These are phyloP conservation scores for Willowsia nigromaculata DNA, from an alignment of 2,888 invertebrate genomes.

Conservation along the genomic window DNA sequence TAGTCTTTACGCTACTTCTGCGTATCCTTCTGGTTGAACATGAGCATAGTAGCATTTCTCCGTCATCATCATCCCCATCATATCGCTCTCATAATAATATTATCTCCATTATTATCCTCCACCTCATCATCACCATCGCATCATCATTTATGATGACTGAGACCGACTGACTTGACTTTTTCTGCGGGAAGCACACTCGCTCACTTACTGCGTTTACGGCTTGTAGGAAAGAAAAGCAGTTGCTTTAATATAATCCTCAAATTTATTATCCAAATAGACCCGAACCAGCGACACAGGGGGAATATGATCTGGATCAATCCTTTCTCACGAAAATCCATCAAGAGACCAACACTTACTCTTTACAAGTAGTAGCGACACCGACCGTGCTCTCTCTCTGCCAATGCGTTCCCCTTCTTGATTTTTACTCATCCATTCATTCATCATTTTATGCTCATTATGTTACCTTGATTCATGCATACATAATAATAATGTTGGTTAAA, in stretches of 20 bases:
- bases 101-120: background rate
- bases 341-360: constrained; percentile 32
- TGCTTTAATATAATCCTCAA: background rate
- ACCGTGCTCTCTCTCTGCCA: background rate
- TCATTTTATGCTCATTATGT: constrained; percentile 12
- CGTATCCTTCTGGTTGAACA: background rate
- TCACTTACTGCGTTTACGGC: background rate
- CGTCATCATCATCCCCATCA: background rate
- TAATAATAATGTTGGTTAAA: constrained; percentile 25
- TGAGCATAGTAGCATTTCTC: background rate
- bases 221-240: background rate
- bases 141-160: constrained; percentile 5
- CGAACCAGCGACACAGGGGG: background rate
- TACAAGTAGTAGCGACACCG: constrained; percentile 9
- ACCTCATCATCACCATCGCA: background rate
- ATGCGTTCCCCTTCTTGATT: background rate
- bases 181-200: background rate
- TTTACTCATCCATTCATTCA: constrained; percentile 28
- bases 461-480: background rate
- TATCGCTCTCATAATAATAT: background rate
- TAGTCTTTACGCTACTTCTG: background rate
- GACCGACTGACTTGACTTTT: constrained; percentile 8
- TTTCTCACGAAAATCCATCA: constrained; percentile 67
- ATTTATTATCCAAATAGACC: constrained; percentile 17
- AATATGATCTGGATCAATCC: constrained; percentile 70